phyloP scores from a whole-genome alignment of 2,888 invertebrate species.

The Bellardia bayeri region DNA sequence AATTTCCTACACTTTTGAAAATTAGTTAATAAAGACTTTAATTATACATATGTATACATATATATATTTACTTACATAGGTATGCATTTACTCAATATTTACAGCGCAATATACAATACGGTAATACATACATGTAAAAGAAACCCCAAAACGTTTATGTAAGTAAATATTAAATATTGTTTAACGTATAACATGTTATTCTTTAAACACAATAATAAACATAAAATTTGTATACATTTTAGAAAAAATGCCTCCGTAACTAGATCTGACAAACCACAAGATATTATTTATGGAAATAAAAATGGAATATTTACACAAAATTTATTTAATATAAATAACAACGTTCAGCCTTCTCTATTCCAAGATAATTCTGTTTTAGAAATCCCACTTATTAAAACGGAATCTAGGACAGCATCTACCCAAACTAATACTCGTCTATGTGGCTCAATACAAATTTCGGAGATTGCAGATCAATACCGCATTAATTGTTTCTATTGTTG shows the following conservation, averaged over 20 bases:
- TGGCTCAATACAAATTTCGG: constrained; percentile 50
- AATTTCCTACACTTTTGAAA: too few relatives aligned
- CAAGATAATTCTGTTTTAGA: constrained; percentile 10
- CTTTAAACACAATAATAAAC: not conserved
- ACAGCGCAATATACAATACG: too few relatives aligned
- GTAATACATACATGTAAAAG: too few relatives aligned
- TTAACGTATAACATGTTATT: not conserved
- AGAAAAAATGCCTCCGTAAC: not conserved
- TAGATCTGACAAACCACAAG: too few relatives aligned
- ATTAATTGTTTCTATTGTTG: constrained; percentile 60
- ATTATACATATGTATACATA: too few relatives aligned
- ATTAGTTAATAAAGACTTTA: too few relatives aligned
- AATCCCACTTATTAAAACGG: constrained; percentile 28
- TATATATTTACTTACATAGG: too few relatives aligned
- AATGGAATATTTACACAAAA: not conserved
- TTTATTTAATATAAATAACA: constrained; percentile 8
- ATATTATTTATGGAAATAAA: too few relatives aligned
- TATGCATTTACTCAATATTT: too few relatives aligned
- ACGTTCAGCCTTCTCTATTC: not conserved
- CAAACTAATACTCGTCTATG: constrained; percentile 57
- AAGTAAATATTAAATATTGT: too few relatives aligned
- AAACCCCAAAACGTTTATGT: too few relatives aligned
- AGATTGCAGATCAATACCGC: constrained; percentile 38
- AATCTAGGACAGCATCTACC: constrained; percentile 6
- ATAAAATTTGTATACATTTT: not conserved